Conservation (phyloP, 2,113 vertebrate species). For the Amphilophus citrinellus region DNA sequence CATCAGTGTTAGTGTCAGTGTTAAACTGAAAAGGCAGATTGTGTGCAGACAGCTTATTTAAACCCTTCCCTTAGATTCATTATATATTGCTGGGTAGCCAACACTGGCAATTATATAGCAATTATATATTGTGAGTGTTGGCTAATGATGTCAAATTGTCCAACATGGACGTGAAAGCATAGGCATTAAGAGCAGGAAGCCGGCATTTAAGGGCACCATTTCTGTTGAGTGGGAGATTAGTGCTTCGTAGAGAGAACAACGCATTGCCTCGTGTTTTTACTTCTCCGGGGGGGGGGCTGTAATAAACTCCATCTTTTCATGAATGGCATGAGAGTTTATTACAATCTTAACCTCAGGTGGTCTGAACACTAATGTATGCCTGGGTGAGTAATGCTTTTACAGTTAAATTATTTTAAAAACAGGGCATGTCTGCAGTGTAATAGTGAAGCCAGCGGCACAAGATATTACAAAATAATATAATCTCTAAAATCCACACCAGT, state of each 20-base stretch:
- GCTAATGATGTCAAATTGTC: neutral
- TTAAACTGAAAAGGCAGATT: neutral
- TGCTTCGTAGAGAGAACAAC: neutral
- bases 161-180: conserved; percentile 3
- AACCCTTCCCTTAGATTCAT: neutral
- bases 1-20: neutral
- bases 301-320: conserved; percentile 28
- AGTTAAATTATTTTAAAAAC: conserved; percentile 7
- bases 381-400: neutral
- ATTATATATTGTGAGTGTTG: neutral
- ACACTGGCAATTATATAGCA: neutral
- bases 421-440: neutral
- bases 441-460: neutral
- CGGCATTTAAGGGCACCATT: neutral
- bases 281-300: conserved; percentile 1
- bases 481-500: conserved; percentile 1
- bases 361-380: neutral
- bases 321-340: conserved; percentile 19
- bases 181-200: neutral
- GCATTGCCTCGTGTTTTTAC: conserved; percentile 10
- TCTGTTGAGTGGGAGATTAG: neutral
- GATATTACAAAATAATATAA: neutral
- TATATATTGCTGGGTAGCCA: neutral
- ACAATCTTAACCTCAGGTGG: conserved; percentile 16
- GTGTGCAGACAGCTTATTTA: neutral